Base-by-base conservation (phyloP, 2,797 vertebrate species). In the Sebastolobus alascanus region DNA sequence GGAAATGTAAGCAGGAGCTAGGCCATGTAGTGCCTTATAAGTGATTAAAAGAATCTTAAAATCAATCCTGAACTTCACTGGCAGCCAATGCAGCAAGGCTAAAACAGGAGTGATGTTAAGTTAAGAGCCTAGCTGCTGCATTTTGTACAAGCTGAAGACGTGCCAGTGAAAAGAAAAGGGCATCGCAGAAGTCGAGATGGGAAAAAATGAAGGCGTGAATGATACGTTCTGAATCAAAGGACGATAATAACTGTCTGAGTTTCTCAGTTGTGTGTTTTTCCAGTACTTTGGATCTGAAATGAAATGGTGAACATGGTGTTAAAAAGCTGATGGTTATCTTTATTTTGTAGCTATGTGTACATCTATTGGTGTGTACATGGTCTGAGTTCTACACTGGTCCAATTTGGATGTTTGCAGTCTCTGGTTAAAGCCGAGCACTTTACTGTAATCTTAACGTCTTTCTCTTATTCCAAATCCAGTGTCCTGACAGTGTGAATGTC, bases 401-500 rank as follows among this genome's bases (percentile, higher is more conserved):
- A 25, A 25, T 25, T 3, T 27, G 7, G 4, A 14, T 13, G 12
- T 29, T 8, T 29, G 8, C n/a, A 54, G 1, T 31, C 31, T 64
- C 22, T 18, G 12, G 25, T 20, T 25, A 35, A 63, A 25, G 20
- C 46, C 10, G 5, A 33, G 56, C 29, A 6, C 16, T 25, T 25
- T 25, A 25, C 25, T 25, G 25, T 25, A 25, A 25, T 38, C 6
- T 46, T 10, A 18, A 3, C 1, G 14, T 71, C 9, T 5, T 40
- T 58, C 2, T 33, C 13, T 56, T 1, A 13, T 25, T 8, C 8
- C 38, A 29, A 8, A 38, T 38, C 10, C 37, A 38, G 37, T 9
- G 37, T 38, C 37, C 54, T 37, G 40, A 84, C 50, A 29, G 37
- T 14, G 59, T 86, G 71, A 84, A 84, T 88, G 83, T 25, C 25